Evolutionary conservation across 2,888 invertebrate genomes (phyloP).

Genomic region (Cheilosia vernalis): DNA sequence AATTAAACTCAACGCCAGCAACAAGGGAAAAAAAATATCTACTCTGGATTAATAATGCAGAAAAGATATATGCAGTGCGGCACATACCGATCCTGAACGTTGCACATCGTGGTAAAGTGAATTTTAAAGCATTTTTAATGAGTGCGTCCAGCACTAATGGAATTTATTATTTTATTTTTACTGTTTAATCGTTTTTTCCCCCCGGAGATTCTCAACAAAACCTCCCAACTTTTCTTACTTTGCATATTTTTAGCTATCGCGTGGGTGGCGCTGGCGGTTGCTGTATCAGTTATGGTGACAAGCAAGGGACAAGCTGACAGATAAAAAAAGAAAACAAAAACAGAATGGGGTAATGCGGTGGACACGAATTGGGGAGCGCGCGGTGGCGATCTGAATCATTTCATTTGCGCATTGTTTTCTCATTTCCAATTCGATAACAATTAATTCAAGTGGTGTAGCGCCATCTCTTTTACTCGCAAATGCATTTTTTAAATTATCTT

Average conservation of each 20-base stretch:
- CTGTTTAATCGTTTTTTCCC: conserved; percentile 2
- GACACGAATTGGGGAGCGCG: background rate
- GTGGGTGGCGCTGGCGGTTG: background rate
- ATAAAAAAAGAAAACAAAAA: background rate
- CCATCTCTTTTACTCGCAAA: conserved; percentile 19
- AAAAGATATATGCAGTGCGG: conserved; percentile 36
- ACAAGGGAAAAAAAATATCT: background rate
- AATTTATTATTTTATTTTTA: conserved; percentile 56
- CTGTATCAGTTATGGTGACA: conserved; percentile 61
- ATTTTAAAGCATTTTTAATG: conserved; percentile 72
- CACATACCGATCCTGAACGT: background rate
- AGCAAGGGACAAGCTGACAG: conserved; percentile 11
- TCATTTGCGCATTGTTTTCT: conserved; percentile 67
- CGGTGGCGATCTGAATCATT: conserved; percentile 58
- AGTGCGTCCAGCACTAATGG: conserved; percentile 66
- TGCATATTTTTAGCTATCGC: conserved; percentile 51
- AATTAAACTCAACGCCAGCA: background rate
- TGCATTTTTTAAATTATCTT: conserved; percentile 61
- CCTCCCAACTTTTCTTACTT: conserved; percentile 33
- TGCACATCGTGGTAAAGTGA: conserved; percentile 54
- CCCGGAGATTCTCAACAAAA: conserved; percentile 9
- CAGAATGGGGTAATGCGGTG: background rate
- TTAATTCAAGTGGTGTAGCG: conserved; percentile 67
- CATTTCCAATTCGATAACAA: conserved; percentile 71
- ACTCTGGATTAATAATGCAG: conserved; percentile 57